A percentile compares a stretch with the other conserved stretches of the same genome.
These are phyloP conservation scores for Amblyornis subalaris DNA, from an alignment of 2,113 vertebrate species.

Conservation along the genomic window DNA sequence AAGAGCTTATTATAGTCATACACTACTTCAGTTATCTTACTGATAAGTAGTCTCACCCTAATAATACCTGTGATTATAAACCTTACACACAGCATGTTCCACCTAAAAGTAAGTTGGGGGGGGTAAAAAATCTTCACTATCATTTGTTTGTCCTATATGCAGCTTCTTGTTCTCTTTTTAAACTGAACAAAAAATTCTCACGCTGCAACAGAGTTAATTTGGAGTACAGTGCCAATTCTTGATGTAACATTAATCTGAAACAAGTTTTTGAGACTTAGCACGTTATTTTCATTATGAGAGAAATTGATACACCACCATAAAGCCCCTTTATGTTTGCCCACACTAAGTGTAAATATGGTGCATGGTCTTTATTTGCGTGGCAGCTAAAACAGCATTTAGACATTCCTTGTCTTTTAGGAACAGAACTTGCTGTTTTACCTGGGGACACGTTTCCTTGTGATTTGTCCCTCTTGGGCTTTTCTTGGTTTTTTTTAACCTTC, in stretches of 20 bases:
- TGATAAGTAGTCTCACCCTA: background rate
- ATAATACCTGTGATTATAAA: background rate
- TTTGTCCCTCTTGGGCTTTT: background rate
- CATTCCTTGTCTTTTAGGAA: background rate
- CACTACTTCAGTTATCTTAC: background rate
- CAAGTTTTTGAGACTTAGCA: background rate
- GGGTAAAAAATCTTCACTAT: background rate
- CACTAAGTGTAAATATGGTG: rapidly evolving
- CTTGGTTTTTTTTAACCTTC: background rate
- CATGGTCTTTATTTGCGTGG: rapidly evolving
- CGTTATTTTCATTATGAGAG: background rate
- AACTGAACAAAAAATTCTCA: background rate
- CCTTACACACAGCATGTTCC: background rate
- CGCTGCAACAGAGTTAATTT: background rate
- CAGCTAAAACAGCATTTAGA: background rate
- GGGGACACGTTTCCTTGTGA: background rate
- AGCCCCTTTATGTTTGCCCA: background rate
- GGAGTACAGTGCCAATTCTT: background rate
- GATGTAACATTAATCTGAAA: background rate
- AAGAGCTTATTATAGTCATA: background rate
- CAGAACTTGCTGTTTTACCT: background rate
- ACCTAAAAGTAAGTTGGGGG: background rate
- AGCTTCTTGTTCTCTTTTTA: background rate
- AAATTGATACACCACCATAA: rapidly evolving
- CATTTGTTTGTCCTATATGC: background rate